Evolutionary conservation across 2,797 vertebrate species (phyloP).

Genomic region (Mormyrus hasselquistii): DNA sequence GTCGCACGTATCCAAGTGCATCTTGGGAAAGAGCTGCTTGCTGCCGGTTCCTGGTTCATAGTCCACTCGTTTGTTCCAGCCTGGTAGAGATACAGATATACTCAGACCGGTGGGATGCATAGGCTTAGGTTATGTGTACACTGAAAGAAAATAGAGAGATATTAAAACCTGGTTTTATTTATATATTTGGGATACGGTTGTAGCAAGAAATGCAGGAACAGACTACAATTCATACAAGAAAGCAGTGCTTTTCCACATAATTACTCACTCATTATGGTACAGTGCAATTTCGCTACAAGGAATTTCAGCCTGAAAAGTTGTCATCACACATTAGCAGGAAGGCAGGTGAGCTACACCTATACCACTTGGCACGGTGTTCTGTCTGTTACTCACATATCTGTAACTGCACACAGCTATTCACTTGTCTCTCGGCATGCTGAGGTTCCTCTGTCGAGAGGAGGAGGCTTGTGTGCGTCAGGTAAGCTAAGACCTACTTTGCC

Average conservation of each 20-base stretch:
- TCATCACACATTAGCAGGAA: neutral
- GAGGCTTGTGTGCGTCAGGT: neutral
- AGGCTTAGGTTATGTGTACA: neutral
- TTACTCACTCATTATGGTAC: neutral
- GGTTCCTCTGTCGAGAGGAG: neutral
- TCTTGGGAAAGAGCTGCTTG: constrained; percentile 79
- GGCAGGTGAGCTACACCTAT: neutral
- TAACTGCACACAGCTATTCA: neutral
- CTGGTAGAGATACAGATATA: constrained; percentile 47
- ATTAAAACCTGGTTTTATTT: neutral
- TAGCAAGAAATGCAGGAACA: neutral
- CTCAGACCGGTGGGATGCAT: neutral
- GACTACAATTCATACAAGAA: neutral
- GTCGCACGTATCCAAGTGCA: constrained; percentile 84
- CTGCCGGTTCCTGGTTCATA: constrained; percentile 88
- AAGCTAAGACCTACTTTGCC: neutral
- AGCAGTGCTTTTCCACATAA: neutral
- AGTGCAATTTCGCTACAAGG: neutral
- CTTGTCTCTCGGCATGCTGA: neutral
- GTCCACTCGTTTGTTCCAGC: constrained; percentile 85
- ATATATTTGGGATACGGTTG: neutral
- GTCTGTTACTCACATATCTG: neutral
- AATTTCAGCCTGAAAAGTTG: neutral
- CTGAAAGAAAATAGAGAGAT: neutral
- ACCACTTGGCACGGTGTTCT: neutral